A percentile compares a stretch with the other conserved stretches of the same genome.
Evolutionary conservation across 2,888 invertebrate species (phyloP).

Genomic region (Drosophila pseudotakahashii): DNA sequence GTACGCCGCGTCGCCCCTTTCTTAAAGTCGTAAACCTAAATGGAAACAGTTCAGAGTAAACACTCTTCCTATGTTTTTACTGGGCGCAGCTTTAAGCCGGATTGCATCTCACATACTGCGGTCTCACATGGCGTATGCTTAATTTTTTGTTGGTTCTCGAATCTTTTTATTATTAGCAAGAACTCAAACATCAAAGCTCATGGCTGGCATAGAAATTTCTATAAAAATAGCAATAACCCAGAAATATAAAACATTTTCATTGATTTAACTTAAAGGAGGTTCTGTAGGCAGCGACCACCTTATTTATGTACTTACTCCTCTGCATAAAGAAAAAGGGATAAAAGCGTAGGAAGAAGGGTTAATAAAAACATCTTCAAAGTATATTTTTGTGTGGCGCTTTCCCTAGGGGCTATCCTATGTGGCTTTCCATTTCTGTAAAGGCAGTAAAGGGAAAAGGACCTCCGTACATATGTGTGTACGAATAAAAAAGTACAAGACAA

Average conservation of each 20-base stretch:
- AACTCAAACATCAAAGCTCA: conserved; percentile 22
- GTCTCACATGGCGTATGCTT: conserved; percentile 27
- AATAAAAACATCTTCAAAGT: conserved; percentile 34
- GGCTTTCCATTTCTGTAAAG: conserved; percentile 11
- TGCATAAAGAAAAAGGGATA: conserved; percentile 11
- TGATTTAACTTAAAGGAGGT: conserved; percentile 14
- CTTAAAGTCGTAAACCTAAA: conserved; percentile 18
- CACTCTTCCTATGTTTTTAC: not conserved
- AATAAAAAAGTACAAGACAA: conserved; percentile 3
- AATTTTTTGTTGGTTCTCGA: conserved; percentile 13
- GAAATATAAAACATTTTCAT: conserved; percentile 28
- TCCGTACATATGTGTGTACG: no score
- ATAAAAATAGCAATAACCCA: not conserved
- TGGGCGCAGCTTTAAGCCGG: conserved; percentile 1
- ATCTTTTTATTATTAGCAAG: conserved; percentile 6
- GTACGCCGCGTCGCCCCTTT: not conserved
- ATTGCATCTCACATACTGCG: not conserved
- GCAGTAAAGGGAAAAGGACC: not conserved
- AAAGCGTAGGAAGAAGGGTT: conserved; percentile 12
- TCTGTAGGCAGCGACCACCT: not conserved
- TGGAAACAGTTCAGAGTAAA: not conserved
- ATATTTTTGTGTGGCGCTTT: conserved; percentile 11
- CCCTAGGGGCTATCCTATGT: conserved; percentile 11
- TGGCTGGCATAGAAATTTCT: conserved; percentile 4
- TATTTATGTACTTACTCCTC: conserved; percentile 6